Evolutionary conservation across 2,113 vertebrate genomes (phyloP).

Genomic region (Callithrix jacchus): DNA sequence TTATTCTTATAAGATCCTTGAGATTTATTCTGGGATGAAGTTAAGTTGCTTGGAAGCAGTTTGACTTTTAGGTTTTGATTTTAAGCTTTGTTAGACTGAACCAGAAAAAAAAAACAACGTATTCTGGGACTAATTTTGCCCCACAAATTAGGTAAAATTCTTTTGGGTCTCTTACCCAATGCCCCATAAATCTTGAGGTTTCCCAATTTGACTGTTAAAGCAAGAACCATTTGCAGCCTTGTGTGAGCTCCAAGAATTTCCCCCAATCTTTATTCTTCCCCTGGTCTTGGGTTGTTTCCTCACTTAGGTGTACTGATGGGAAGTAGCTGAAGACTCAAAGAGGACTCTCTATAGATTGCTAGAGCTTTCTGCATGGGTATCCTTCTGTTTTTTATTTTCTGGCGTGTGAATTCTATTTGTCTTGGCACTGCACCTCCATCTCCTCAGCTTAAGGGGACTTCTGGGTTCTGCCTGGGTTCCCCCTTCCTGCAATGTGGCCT

Average conservation of each 20-base stretch:
- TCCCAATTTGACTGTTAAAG: constrained; percentile 2
- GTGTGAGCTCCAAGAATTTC: not conserved
- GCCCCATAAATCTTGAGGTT: not conserved
- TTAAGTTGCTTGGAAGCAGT: constrained; percentile 38
- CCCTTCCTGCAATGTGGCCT: not conserved
- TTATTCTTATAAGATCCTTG: not conserved
- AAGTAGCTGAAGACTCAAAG: not conserved
- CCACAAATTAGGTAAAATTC: not conserved
- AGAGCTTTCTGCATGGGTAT: not conserved
- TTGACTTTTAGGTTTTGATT: constrained; percentile 18
- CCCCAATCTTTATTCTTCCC: not conserved
- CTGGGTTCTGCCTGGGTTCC: not conserved
- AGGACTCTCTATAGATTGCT: not conserved
- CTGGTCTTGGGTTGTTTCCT: not conserved
- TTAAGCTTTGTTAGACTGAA: constrained; percentile 41
- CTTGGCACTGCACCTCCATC: not conserved
- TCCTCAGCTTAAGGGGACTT: not conserved
- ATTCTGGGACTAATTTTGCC: constrained; percentile 9
- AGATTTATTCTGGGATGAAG: constrained; percentile 29
- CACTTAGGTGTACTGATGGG: not conserved
- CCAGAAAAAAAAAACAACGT: constrained; percentile 5
- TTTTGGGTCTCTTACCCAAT: constrained; percentile 6
- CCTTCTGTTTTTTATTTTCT: not conserved
- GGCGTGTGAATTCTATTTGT: not conserved
- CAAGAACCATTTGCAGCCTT: not conserved